phyloP scores from a whole-genome alignment of 2,797 vertebrate genomes.

The Cynodonichthys magdalenae region DNA sequence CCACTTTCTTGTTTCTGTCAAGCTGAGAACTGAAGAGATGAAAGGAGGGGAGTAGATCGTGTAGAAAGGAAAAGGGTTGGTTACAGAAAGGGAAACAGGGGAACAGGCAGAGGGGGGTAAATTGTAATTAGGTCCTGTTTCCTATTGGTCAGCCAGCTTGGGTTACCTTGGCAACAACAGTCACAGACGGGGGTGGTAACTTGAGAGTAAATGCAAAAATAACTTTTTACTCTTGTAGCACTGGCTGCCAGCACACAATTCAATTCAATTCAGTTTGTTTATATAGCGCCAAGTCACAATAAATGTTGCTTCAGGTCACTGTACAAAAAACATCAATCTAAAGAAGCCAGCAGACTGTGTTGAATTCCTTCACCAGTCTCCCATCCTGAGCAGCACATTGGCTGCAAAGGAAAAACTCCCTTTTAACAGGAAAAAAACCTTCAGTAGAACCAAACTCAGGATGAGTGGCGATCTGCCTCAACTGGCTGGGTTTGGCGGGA shows the following conservation, averaged over 20 bases:
- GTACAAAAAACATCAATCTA: too few relatives aligned
- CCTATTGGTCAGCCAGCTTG: slow-evolving; percentile 27
- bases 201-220: slow-evolving; percentile 25
- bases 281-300: too few relatives aligned
- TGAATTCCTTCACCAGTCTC: too few relatives aligned
- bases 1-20: slow-evolving; percentile 45
- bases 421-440: too few relatives aligned
- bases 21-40: slow-evolving; percentile 19
- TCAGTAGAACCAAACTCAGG: too few relatives aligned
- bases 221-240: slow-evolving; percentile 3
- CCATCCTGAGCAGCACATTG: too few relatives aligned
- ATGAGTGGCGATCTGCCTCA: too few relatives aligned
- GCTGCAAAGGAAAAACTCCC: too few relatives aligned
- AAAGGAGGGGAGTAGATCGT: slow-evolving; percentile 30
- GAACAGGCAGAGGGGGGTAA: slow-evolving; percentile 10
- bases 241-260: background rate
- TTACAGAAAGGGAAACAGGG: slow-evolving; percentile 15
- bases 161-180: slow-evolving; percentile 56
- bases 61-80: background rate
- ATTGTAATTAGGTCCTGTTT: slow-evolving; percentile 47
- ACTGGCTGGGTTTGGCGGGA: too few relatives aligned
- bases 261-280: too few relatives aligned
- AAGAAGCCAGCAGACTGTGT: too few relatives aligned
- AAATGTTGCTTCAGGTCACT: too few relatives aligned
- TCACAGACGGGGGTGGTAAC: slow-evolving; percentile 30